Conservation (phyloP, 2,888 invertebrate species). For the Tinea trinotella region DNA sequence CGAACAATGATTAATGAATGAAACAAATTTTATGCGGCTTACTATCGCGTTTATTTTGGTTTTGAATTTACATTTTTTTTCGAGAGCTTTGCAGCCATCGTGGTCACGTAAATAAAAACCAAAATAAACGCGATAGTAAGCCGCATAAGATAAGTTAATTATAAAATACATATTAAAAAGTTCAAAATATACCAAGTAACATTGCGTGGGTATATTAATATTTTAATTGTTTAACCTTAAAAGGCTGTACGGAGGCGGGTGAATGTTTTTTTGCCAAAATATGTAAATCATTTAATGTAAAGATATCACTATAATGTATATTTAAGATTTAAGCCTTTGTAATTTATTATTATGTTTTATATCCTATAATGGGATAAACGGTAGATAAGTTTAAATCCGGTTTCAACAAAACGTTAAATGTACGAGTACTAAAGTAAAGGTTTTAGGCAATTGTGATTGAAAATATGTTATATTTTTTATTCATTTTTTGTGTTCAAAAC, state of each 20-base stretch:
- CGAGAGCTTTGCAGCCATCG: no score
- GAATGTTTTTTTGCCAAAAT: not conserved
- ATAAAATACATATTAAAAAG: no score
- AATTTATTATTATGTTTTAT: not conserved
- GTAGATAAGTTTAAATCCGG: not conserved
- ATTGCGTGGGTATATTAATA: conserved; percentile 14
- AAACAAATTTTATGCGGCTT: no score
- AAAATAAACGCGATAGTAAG: no score
- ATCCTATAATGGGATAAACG: not conserved
- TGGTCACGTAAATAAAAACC: no score
- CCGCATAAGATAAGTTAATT: no score
- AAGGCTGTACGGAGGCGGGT: not conserved
- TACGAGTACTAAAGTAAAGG: not conserved
- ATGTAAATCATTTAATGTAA: conserved; percentile 11
- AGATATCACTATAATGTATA: conserved; percentile 7
- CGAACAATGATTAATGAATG: no score
- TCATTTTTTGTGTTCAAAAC: no score
- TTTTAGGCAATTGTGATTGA: not conserved
- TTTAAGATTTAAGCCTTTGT: conserved; percentile 13
- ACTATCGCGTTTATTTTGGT: no score
- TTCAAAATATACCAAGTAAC: no score
- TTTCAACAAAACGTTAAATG: not conserved
- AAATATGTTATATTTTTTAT: no score
- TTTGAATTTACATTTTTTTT: no score
- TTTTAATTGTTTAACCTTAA: not conserved